phyloP scores from a whole-genome alignment of 2,797 vertebrate genomes.

The Coregonus suidteri region DNA sequence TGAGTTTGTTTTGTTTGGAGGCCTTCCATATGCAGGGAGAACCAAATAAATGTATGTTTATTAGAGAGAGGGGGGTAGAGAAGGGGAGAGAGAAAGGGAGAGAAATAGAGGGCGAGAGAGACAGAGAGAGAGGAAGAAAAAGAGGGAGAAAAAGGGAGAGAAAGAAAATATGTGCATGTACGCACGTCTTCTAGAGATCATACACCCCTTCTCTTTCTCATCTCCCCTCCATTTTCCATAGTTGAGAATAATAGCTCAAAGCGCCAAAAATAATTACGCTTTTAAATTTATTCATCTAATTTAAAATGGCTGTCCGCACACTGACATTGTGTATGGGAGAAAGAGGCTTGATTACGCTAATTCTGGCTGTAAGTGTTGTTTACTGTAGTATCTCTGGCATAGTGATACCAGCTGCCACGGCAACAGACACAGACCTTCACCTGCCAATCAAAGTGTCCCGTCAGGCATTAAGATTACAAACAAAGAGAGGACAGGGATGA shows the following conservation, averaged over 20 bases:
- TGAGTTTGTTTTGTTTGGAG: too few relatives aligned
- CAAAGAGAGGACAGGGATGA: constrained; percentile 11
- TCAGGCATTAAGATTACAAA: constrained; percentile 41
- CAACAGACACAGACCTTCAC: constrained; percentile 47
- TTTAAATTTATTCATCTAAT: constrained; percentile 76
- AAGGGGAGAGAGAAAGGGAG: not conserved
- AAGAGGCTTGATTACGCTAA: constrained; percentile 57
- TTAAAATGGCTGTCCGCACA: constrained; percentile 65
- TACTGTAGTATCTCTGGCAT: constrained; percentile 54
- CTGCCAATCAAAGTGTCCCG: constrained; percentile 60
- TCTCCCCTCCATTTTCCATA: constrained; percentile 51
- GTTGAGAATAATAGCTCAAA: constrained; percentile 75
- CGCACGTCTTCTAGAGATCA: constrained; percentile 63
- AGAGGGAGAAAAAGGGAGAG: not conserved
- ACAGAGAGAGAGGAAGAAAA: not conserved
- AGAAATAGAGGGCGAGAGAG: constrained; percentile 18
- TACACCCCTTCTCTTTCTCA: constrained; percentile 33
- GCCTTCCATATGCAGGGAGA: too few relatives aligned
- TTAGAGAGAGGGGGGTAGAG: too few relatives aligned
- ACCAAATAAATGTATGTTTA: too few relatives aligned
- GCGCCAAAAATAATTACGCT: constrained; percentile 74
- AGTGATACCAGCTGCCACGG: constrained; percentile 37
- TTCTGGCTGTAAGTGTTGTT: constrained; percentile 69
- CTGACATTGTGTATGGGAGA: constrained; percentile 40
- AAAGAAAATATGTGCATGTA: constrained; percentile 49